phyloP scores from a whole-genome alignment of 2,888 invertebrate genomes.

The Tineola bisselliella region DNA sequence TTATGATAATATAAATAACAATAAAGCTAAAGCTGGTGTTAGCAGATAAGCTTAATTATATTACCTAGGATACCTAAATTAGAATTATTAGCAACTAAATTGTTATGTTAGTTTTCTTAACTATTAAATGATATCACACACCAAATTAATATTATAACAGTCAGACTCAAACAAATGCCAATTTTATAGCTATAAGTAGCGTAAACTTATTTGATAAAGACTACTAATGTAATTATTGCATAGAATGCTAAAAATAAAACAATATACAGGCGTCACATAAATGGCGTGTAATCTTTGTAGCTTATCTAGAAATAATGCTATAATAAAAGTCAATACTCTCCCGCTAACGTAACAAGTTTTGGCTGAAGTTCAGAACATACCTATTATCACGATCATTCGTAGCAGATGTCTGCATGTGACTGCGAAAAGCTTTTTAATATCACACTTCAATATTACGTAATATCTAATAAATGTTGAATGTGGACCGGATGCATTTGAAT shows the following conservation, averaged over 20 bases:
- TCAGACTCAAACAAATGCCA: too few relatives aligned
- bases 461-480: not conserved
- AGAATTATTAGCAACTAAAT: too few relatives aligned
- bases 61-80: too few relatives aligned
- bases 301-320: conserved; percentile 6
- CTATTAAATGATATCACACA: too few relatives aligned
- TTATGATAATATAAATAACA: not conserved
- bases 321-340: conserved; percentile 38
- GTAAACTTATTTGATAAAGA: too few relatives aligned
- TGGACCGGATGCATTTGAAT: not conserved
- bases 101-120: too few relatives aligned
- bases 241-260: not conserved
- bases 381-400: conserved; percentile 46
- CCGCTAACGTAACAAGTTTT: conserved; percentile 31
- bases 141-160: too few relatives aligned
- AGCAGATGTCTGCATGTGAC: conserved; percentile 43
- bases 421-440: conserved; percentile 45
- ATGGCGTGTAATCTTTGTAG: not conserved
- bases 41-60: not conserved
- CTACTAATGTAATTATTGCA: too few relatives aligned
- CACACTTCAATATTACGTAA: conserved; percentile 19
- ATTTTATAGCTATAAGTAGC: too few relatives aligned
- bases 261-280: not conserved
- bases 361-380: conserved; percentile 50
- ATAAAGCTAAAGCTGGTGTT: not conserved